Conservation (phyloP, 1,140 invertebrate genomes). For the Ylistrum balloti region DNA sequence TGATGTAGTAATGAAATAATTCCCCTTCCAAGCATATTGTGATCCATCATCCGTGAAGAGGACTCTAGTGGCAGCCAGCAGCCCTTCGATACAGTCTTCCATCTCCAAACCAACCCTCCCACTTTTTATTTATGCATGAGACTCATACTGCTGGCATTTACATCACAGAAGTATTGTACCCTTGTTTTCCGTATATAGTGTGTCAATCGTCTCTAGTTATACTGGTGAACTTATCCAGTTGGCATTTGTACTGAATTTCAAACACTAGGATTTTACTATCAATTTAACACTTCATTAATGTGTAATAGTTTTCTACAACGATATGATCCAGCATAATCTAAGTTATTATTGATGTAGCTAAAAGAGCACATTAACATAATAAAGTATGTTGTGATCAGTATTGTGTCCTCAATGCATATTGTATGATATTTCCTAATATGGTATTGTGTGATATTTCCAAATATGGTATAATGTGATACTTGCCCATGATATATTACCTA, state of each 20-base stretch:
- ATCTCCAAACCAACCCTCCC: background rate
- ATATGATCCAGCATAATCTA: too few relatives aligned
- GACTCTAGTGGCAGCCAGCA: background rate
- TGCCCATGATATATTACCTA: too few relatives aligned
- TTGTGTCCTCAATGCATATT: too few relatives aligned
- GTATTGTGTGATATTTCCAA: too few relatives aligned
- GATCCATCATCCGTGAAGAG: background rate
- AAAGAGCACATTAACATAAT: too few relatives aligned
- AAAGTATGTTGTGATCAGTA: too few relatives aligned
- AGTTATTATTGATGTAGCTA: too few relatives aligned
- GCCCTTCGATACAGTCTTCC: background rate
- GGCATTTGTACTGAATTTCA: slow-evolving; percentile 1
- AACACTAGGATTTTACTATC: background rate
- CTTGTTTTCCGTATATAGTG: background rate
- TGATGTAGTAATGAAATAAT: slow-evolving; percentile 29
- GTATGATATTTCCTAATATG: too few relatives aligned
- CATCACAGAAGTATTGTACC: background rate
- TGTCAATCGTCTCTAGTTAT: background rate
- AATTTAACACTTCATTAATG: background rate
- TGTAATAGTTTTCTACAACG: background rate
- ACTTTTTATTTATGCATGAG: background rate
- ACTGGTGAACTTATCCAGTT: background rate
- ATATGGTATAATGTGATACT: too few relatives aligned
- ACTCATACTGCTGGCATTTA: background rate
- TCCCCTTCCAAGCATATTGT: background rate